phyloP scores from a whole-genome alignment of 2,797 vertebrate genomes.

The Karalla daura region DNA sequence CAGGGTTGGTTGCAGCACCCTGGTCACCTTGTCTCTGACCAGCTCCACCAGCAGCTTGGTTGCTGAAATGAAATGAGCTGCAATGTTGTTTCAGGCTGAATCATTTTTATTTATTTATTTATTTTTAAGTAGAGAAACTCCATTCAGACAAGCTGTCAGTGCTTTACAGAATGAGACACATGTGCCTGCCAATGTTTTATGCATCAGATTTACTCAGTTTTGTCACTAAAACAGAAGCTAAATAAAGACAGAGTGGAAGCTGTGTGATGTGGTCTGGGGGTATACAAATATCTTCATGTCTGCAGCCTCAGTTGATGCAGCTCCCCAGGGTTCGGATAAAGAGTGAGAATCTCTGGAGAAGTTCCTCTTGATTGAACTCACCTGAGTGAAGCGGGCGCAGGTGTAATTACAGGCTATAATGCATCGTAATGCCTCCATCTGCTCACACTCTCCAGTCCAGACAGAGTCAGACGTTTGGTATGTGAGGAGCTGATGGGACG shows the following conservation, averaged over 20 bases:
- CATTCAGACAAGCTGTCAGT: slow-evolving; percentile 1
- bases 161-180: background rate
- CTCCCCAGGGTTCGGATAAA: background rate
- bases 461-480: background rate
- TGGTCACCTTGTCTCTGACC: too few species aligned
- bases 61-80: too few species aligned
- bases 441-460: background rate
- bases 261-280: background rate
- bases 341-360: background rate
- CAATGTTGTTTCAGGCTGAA: too few species aligned
- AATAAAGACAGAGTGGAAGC: background rate
- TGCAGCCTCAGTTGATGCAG: background rate
- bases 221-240: background rate
- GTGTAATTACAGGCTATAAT: background rate
- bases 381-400: background rate
- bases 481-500: background rate
- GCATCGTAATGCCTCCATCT: background rate
- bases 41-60: too few species aligned
- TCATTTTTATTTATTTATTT: too few species aligned
- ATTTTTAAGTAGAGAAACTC: too few species aligned
- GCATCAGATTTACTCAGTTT: background rate
- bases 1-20: too few species aligned
- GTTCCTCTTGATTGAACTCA: background rate
- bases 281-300: background rate
- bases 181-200: background rate